These are phyloP conservation scores for Cenopis cana DNA, from an alignment of 2,888 invertebrate species.

Conservation along the genomic window DNA sequence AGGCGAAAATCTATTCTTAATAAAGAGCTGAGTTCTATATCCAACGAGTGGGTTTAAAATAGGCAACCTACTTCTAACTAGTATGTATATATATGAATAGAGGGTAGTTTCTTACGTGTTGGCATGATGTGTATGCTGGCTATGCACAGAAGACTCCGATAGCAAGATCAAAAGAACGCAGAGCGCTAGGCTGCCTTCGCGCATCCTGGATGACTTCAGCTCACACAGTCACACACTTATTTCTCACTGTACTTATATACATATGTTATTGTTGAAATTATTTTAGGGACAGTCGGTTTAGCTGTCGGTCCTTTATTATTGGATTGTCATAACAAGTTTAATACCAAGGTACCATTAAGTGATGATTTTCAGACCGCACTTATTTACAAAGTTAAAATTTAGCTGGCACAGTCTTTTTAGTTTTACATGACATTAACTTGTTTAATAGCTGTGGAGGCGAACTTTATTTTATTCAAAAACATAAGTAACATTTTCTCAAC, in stretches of 20 bases:
- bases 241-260: not conserved
- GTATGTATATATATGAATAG: constrained; percentile 14
- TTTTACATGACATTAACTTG: too few species aligned
- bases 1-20: constrained; percentile 26
- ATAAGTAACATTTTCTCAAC: not conserved
- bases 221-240: too few species aligned
- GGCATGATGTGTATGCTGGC: constrained; percentile 48
- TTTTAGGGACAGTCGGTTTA: not conserved
- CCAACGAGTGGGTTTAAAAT: constrained; percentile 32
- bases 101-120: constrained; percentile 62
- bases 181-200: constrained; percentile 61
- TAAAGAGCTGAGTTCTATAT: constrained; percentile 31
- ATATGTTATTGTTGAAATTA: not conserved
- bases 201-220: constrained; percentile 57
- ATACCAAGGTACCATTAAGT: not conserved
- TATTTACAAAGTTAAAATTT: too few species aligned
- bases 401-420: too few species aligned
- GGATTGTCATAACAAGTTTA: not conserved
- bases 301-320: not conserved
- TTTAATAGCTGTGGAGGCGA: too few species aligned
- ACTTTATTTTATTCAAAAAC: too few species aligned
- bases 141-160: constrained; percentile 70
- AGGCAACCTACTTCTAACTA: constrained; percentile 36
- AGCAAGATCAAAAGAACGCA: constrained; percentile 66
- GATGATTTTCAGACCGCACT: not conserved